A percentile compares a stretch with the other conserved stretches of the same genome.
phyloP scores from a whole-genome alignment of 1,140 invertebrate genomes.

The Aphelenchoides fujianensis region DNA sequence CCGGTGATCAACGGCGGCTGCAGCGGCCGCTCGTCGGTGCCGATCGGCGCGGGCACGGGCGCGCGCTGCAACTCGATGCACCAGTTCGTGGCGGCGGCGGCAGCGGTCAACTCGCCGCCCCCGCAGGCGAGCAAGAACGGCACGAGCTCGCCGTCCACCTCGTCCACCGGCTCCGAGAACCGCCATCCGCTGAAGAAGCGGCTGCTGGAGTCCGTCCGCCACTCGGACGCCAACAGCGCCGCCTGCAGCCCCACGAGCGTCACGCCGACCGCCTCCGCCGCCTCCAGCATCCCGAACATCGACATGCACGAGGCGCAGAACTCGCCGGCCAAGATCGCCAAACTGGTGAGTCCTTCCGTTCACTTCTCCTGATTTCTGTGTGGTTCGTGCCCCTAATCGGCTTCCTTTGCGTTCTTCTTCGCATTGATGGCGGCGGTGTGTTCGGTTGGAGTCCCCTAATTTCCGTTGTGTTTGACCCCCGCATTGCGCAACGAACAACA shows the following conservation, averaged over 20 bases:
- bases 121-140: slow-evolving; percentile 15
- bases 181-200: slow-evolving; percentile 44
- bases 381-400: not conserved
- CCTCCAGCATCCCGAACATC: slow-evolving; percentile 10
- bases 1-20: slow-evolving; percentile 37
- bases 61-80: slow-evolving; percentile 17
- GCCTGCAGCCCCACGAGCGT: not conserved
- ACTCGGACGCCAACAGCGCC: slow-evolving; percentile 20
- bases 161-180: slow-evolving; percentile 31
- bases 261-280: slow-evolving; percentile 13
- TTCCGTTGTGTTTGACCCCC: too few relatives aligned
- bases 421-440: not conserved
- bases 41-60: slow-evolving; percentile 20
- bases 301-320: slow-evolving; percentile 28
- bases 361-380: not conserved
- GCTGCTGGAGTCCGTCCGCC: slow-evolving; percentile 31
- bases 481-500: too few relatives aligned
- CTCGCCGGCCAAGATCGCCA: slow-evolving; percentile 36
- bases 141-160: slow-evolving; percentile 15
- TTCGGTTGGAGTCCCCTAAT: too few relatives aligned
- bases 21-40: slow-evolving; percentile 37
- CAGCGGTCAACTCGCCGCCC: slow-evolving; percentile 12
- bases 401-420: not conserved
- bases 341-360: slow-evolving; percentile 28
- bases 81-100: not conserved